Percentiles rank a stretch among this genome's conserved stretches.
Evolutionary conservation across 2,113 vertebrate species (phyloP).

Genomic region (Gymnorhina tibicen): DNA sequence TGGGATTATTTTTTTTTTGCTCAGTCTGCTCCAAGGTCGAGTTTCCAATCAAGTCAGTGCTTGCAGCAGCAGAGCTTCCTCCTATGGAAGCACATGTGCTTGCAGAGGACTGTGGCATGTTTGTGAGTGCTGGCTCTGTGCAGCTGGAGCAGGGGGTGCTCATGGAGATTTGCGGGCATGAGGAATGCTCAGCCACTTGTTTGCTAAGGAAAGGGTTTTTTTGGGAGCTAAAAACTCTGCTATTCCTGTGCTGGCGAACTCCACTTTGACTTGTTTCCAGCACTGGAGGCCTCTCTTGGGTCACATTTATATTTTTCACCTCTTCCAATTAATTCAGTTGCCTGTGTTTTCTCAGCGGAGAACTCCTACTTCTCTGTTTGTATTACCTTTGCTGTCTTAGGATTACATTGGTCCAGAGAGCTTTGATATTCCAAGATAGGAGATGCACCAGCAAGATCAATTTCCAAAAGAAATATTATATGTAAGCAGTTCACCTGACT

Average conservation of each 20-base stretch:
- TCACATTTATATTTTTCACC: slow-evolving; percentile 18
- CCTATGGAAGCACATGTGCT: not conserved
- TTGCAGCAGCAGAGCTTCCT: not conserved
- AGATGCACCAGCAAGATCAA: slow-evolving; percentile 1
- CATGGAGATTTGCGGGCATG: not conserved
- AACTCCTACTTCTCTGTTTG: slow-evolving; percentile 18
- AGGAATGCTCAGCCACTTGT: not conserved
- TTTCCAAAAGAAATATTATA: not conserved
- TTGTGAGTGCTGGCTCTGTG: not conserved
- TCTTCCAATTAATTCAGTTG: slow-evolving; percentile 48
- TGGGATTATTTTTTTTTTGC: not conserved
- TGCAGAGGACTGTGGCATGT: not conserved
- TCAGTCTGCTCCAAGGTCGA: not conserved
- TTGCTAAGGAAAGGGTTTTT: not conserved
- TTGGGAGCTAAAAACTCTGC: not conserved
- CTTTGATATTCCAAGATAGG: not conserved
- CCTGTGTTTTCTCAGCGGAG: slow-evolving; percentile 19
- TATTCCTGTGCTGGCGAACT: not conserved
- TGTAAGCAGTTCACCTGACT: not conserved
- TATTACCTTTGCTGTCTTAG: slow-evolving; percentile 31
- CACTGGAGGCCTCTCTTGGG: not conserved
- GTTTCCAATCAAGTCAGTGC: not conserved
- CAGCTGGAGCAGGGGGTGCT: not conserved
- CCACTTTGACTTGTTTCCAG: not conserved
- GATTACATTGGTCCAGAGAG: not conserved